Evolutionary conservation across 2,113 vertebrate species (phyloP), one percentile per base, ranked within the genome.

Genomic region (Syngnathus floridae): DNA sequence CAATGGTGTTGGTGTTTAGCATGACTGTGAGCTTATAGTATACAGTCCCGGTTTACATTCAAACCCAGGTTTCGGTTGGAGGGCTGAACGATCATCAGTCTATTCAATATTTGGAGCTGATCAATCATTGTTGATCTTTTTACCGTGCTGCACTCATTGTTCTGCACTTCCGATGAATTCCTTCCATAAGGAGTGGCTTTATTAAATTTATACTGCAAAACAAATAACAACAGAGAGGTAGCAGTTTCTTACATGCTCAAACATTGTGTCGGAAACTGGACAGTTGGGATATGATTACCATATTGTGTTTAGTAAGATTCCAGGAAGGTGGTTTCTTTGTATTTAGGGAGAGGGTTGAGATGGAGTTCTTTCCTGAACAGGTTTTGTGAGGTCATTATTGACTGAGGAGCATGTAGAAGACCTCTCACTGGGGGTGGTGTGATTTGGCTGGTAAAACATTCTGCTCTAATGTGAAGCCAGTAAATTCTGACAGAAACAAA

Each of bases 331-430:
- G 62, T 71, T 55, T 70, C 55, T 79, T 64, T 69, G 65, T 74
- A 59, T 60, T 77, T 64, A 65, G n/a, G 1, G 17, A 59, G 17
- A 59, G 64, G 36, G 64, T 72, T 60, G 67, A 45, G 19, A 51
- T 41, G 62, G 46, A 49, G 63, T 72, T 66, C 46, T 12, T 56
- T 35, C 26, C 14, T 66, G 51, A 81, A 76, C 69, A 66, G 74
- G 75, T 83, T 76, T 67, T 69, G 55, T 78, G 52, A 70, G 43
- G 65, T 70, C 26, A 59, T 64, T 74, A 60, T n/a, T 60, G 36
- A 46, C 21, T 31, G 41, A 13, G 58, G 64, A 38, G 48, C 12
- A 13, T 12, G 1, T 43, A 21, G 51, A 8, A 54, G 21, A 43
- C 16, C 38, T 21, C 57, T 19, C 9, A 21, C 0, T 1, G 37